Base-by-base conservation (phyloP, 2,888 invertebrate genomes). In the Esperia sulphurella region DNA sequence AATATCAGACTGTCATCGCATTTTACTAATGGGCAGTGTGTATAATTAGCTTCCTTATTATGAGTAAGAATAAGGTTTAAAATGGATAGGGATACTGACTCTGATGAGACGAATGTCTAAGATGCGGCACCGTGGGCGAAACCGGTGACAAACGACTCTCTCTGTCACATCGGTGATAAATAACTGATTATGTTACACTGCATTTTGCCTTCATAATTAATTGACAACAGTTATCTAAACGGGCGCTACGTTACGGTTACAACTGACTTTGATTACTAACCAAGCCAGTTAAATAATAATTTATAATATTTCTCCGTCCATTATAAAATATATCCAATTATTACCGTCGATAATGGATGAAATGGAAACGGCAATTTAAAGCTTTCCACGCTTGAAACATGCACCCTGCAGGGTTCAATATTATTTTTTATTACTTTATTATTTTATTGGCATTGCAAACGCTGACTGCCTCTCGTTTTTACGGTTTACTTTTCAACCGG, bases 131-230 rank as follows among this genome's bases (percentile, higher is more conserved):
- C 79, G 87, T 87, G 84, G 88, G 87, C 83, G 87, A 82, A 80
- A 79, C 79, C 68, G 66, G 79, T 85, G 88, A 87, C 84, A 89
- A 88, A 88, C 78, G 86, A 81, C 80, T 73, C 71, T 70, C 71
- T 73, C 78, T 83, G 85, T 83, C 85, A 76, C 82, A 79, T 70
- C 72, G 67, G 77, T 86, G 86, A 89, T 89, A 87, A 88, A 88
- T 88, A 86, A 84, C 88, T 86, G 86, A 88, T 87, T 85, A 79
- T 83, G 80, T 85, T 87, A 83, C 86, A 80, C 76, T 79, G 75
- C 78, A 80, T 85, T 86, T 86, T 79, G 80, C 80, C 62, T 77
- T 81, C 71, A 83, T 84, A 83, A 87, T 86, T 88, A 88, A 86
- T 84, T 80, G 81, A 81, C 79, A 78, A 69, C 70, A 68, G 75